Evolutionary conservation across 2,888 invertebrate species (phyloP), one percentile per base, ranked within the genome.

Genomic region (Trachelus tabidus): DNA sequence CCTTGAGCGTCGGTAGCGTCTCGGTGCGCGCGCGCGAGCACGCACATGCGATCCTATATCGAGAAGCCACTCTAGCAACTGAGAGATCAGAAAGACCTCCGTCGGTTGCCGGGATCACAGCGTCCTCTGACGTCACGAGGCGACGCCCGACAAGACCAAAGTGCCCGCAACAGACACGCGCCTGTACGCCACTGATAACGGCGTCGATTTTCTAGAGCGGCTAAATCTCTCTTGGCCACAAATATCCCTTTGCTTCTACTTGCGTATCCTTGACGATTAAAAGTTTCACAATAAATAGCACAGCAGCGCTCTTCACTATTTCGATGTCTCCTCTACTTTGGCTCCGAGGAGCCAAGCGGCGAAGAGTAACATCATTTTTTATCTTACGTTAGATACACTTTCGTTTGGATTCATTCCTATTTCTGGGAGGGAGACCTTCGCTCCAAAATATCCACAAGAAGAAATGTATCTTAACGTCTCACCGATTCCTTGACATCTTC

Each of bases 121-220:
- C 80, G 81, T 80, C 81, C 77, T 78, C 78, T 85, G 86, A 88
- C 85, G 87, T 87, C 85, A 86, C 77, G 56, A 81, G 82, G 84
- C 86, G 87, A 88, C 86, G 87, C 80, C 84, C 85, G 85, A 85
- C 87, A 83, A 86, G 84, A 79, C 79, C 75, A 73, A 71, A 34
- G 76, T 75, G 79, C 76, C 76, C 81, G 81, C 82, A 82, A 82
- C 86, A 86, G 83, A 86, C 84, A 84, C 82, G 80, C 79, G 76
- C 81, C 79, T 81, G 75, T 73, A 78, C 80, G 81, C 80, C 73
- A 78, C 82, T 71, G 85, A 85, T 85, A 85, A 83, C 83, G 79
- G 81, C 81, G 84, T 83, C 81, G 80, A 79, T 82, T 80, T 76
- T 75, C 82, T 78, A 80, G 79, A 83, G 84, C 82, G 34, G 74